Conservation (phyloP, 1,140 invertebrate genomes). For the Drosophila sp. region DNA sequence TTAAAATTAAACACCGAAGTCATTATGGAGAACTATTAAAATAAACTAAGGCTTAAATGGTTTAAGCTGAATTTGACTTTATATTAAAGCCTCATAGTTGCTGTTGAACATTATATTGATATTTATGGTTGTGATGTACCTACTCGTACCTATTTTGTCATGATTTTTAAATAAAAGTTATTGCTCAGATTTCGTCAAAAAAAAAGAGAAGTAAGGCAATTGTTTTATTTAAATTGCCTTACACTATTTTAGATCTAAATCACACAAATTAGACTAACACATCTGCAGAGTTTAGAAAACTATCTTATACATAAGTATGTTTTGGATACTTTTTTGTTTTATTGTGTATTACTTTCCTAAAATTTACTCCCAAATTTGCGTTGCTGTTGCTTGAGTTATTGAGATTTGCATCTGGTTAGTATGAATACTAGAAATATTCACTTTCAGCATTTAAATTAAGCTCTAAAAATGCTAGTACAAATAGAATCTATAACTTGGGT, state of each 20-base stretch:
- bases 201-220: constrained; percentile 4
- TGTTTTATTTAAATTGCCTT: constrained; percentile 6
- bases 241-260: too few species aligned
- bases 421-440: constrained; percentile 40
- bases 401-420: constrained; percentile 30
- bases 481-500: constrained; percentile 63
- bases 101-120: background rate
- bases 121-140: too few species aligned
- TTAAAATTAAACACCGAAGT: constrained; percentile 62
- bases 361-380: constrained; percentile 51
- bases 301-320: constrained; percentile 58
- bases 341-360: constrained; percentile 25
- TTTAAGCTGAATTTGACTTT: constrained; percentile 10
- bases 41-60: constrained; percentile 22
- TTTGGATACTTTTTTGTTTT: constrained; percentile 14
- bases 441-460: too few species aligned
- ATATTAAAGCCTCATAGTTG: background rate
- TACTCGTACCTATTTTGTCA: background rate
- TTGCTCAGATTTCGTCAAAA: background rate
- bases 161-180: background rate
- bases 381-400: too few species aligned
- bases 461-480: too few species aligned
- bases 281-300: constrained; percentile 74
- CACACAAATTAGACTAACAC: constrained; percentile 4
- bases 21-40: constrained; percentile 70